Percentiles rank a stretch among this genome's conserved stretches.
These are phyloP conservation scores for Emys orbicularis DNA, from an alignment of 2,797 vertebrate genomes.

Conservation along the genomic window DNA sequence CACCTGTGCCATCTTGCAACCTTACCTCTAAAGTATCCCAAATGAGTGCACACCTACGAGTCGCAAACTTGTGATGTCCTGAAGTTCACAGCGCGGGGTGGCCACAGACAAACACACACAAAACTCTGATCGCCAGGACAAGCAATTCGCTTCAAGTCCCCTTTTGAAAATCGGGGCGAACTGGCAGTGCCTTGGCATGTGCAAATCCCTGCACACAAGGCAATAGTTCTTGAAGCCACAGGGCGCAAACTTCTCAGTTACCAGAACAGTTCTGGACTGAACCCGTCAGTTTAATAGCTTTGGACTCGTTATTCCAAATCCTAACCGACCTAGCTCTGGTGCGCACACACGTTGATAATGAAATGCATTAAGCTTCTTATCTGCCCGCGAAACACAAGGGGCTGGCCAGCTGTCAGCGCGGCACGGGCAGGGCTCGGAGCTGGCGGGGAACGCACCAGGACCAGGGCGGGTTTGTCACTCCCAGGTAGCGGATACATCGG, in stretches of 20 bases:
- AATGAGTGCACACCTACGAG: accelerated
- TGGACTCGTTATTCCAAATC: neutral
- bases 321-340: neutral
- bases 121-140: neutral
- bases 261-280: neutral
- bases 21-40: neutral
- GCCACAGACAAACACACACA: neutral
- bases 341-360: neutral
- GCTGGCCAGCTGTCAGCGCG: neutral
- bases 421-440: neutral
- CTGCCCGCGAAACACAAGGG: neutral
- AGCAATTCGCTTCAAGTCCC: neutral
- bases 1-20: neutral
- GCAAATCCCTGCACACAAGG: neutral
- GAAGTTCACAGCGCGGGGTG: neutral
- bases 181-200: too few relatives aligned
- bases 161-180: neutral
- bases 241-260: neutral
- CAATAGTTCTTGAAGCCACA: neutral
- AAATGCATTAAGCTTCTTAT: conserved; percentile 36
- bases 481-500: too few relatives aligned
- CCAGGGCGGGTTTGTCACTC: too few relatives aligned
- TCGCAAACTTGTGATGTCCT: neutral
- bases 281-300: neutral
- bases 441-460: neutral